Evolutionary conservation across 2,888 invertebrate species (phyloP), one percentile per base, ranked within the genome.

Genomic region (Ypsolopha scabrella): DNA sequence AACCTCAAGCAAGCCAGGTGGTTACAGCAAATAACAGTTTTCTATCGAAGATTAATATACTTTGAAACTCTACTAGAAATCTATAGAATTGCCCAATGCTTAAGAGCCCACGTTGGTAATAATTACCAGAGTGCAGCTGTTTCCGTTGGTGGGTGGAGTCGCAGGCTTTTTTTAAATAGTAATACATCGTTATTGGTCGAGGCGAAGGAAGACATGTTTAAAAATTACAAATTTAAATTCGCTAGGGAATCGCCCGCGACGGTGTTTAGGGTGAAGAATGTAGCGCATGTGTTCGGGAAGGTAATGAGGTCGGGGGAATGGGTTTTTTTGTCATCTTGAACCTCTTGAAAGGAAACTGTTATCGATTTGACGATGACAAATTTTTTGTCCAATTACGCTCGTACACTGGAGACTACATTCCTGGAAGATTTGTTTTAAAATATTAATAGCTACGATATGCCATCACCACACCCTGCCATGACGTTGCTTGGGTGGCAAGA

Each of bases 201-300:
- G 63, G 63, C 51, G 63, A 70, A 72, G 69, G 68, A 68, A 74
- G 71, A 68, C 62, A 67, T 60, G 62, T 59, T 59, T 58, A 64
- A 62, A 73, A 76, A 82, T 83, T 81, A 81, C 75, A 80, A 81
- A 80, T 81, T 85, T 77, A 82, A 86, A 85, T 82, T 83, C 75
- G 79, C 78, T 67, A 74, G 72, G 79, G 77, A 79, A 79, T 64
- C 65, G 45, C 37, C 68, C 63, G 69, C 65, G 45, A 41, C 68
- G 63, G 69, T 72, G 76, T 75, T 74, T 78, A 76, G 71, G 72
- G 70, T 63, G 61, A 72, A 66, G 80, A 82, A 85, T 80, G 80
- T 75, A 68, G 65, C 79, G 72, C 81, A 82, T 82, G 72, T 85
- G 82, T 75, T 77, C 63, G 57, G 67, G 62, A 64, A 61, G 58